Base-by-base conservation (phyloP, 2,797 vertebrate genomes). In the Erethizon dorsatum region DNA sequence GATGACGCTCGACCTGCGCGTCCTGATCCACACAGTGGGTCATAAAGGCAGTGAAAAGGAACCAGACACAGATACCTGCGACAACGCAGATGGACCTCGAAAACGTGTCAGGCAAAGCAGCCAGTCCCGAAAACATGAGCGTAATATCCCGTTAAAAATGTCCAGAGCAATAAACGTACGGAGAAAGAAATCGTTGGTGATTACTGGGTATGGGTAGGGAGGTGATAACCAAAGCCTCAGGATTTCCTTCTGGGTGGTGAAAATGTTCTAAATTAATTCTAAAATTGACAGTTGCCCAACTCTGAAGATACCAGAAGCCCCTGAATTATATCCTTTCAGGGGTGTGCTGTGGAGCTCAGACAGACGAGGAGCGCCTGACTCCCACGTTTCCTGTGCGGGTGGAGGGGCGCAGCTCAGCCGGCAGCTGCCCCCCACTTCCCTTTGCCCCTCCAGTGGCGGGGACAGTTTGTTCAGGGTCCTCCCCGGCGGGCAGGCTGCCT, bases 1-100 rank as follows among this genome's bases (percentile, higher is more conserved):
- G n/a, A 37, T 4, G 33, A 69, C 33, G 67, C 8, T 3, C 67
- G 11, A 37, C 17, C 67, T 11, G 10, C 69, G 24, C 20, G 11
- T 37, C 8, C 69, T 22, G 37, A 37, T 37, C 37, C 37, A 41
- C 37, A 12, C 69, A 24, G n/a, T 12, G 37, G 15, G 37, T 24
- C 37, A 71, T 22, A 71, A 41, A 41, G 37, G 69, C 67, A 83
- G 18, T 20, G 9, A 52, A 45, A 37, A 78, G 69, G 33, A 78
- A 59, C 0, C n/a, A 57, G 45, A 47, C 24, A n/a, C 56, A 6
- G 8, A 47, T 59, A 6, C 1, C 7, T 4, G 7, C 15, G 18
- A 14, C 37, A 5, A 52, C 6, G 1, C 2, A 2, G 31, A 31
- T 0, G 6, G 33, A 24, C 20, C 2, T 45, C 18, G 14, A 59